Percentiles rank a stretch among this genome's conserved stretches.
Conservation (phyloP, 2,888 invertebrate genomes). For the Euplagia quadripunctaria region DNA sequence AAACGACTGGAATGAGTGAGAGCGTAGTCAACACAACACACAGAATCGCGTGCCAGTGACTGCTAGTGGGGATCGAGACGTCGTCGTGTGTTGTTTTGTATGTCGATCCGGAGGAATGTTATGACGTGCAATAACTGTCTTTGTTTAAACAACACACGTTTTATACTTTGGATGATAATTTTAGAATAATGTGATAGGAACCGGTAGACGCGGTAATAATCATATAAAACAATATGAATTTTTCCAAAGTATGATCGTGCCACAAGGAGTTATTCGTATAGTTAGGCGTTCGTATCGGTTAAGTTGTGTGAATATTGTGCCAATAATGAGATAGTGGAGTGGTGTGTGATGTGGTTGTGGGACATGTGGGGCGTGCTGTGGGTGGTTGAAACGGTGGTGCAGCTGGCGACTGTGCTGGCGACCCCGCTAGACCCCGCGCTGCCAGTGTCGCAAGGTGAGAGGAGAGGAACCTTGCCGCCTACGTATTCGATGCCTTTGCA, state of each 20-base stretch:
- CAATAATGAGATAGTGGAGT: conserved; percentile 87
- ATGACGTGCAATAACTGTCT: conserved; percentile 86
- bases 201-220: conserved; percentile 59
- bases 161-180: conserved; percentile 64
- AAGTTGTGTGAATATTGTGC: conserved; percentile 86
- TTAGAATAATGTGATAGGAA: conserved; percentile 78
- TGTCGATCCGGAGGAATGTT: conserved; percentile 78
- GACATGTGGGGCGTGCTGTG: conserved; percentile 85
- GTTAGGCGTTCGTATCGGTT: conserved; percentile 84
- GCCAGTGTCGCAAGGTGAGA: conserved; percentile 81
- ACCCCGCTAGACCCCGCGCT: conserved; percentile 81
- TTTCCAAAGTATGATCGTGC: conserved; percentile 85
- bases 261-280: conserved; percentile 83
- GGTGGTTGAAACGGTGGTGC: conserved; percentile 77
- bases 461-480: conserved; percentile 77
- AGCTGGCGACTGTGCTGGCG: conserved; percentile 74
- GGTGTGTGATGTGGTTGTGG: conserved; percentile 87
- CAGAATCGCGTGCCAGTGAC: conserved; percentile 8
- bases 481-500: conserved; percentile 53
- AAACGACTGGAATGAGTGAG: conserved; percentile 12
- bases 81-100: conserved; percentile 64
- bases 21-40: conserved; percentile 25
- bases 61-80: conserved; percentile 68
- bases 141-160: conserved; percentile 80
- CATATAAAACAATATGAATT: conserved; percentile 75